Evolutionary conservation across 1,140 invertebrate genomes (phyloP), one percentile per base, ranked within the genome.

Genomic region (Drosophila pallidifrons): DNA sequence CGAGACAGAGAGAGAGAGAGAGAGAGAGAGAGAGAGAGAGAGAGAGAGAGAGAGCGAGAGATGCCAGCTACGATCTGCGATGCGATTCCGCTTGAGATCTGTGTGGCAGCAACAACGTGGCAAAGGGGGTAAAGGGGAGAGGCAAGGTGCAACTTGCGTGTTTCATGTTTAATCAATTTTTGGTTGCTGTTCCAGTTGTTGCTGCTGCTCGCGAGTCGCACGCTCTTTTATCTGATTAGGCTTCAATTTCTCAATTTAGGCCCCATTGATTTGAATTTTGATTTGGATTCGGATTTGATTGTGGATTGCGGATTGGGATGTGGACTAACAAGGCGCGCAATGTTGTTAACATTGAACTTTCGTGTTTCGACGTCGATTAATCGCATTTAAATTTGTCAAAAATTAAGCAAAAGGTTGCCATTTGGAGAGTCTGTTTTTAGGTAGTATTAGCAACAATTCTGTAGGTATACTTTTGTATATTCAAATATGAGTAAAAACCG

Each of bases 161-260:
- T 88, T 85, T 88, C 81, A 85, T 88, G 85, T 88, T 85, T 89
- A 88, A 88, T 88, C 85, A 88, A 88, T 88, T 89, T 79, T 68
- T 28, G 5, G 47, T 55, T 72, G 70, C 65, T 70, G 64, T 41
- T 47, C 43, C 45, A 73, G 55, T 43, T 47, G 54, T n/a, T 46
- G 46, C 55, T 73, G 69, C 61, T 57, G 73, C 55, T 66, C 45
- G 51, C 66, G 63, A 83, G 80, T 88, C 85, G 82, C 83, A 88
- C 85, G 83, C 80, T 90, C 63, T 41, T 68, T 89, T 89, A 89
- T 89, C 85, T 76, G 78, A 89, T 89, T 89, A 72, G 75, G 75
- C 77, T 89, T 89, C 86, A 89, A 89, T 89, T 89, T 89, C 85
- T 89, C 81, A 89, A 89, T 89, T 89, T 85, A 69, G 72, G 35